These are phyloP conservation scores for Oligia strigilis DNA, from an alignment of 2,888 invertebrate species.

Conservation along the genomic window DNA sequence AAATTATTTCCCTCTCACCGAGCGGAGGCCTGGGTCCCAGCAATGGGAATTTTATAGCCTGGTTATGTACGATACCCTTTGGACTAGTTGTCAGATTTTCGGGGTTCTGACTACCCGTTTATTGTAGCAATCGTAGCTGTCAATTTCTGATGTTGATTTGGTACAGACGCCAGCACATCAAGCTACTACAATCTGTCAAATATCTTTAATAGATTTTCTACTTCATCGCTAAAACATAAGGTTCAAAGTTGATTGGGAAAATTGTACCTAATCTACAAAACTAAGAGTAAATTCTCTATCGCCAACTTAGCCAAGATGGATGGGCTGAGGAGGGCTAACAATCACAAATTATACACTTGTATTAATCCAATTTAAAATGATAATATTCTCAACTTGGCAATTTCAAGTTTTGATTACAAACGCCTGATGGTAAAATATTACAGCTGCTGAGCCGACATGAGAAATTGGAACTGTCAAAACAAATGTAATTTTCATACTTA, in stretches of 20 bases:
- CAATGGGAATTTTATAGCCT: too few relatives aligned
- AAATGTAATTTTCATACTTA: conserved; percentile 15
- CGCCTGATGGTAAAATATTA: conserved; percentile 12
- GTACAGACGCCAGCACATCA: neutral
- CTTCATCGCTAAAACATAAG: too few relatives aligned
- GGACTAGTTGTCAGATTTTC: neutral
- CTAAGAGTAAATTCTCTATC: neutral
- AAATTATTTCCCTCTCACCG: too few relatives aligned
- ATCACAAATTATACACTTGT: conserved; percentile 10
- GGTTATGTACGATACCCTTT: too few relatives aligned
- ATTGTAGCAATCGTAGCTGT: neutral
- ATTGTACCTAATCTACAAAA: neutral
- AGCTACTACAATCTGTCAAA: too few relatives aligned
- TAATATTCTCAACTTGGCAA: conserved; percentile 18
- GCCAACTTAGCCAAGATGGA: neutral
- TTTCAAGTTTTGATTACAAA: conserved; percentile 47
- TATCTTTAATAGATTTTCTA: too few relatives aligned
- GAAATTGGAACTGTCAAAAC: conserved; percentile 16
- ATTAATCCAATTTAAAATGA: conserved; percentile 24
- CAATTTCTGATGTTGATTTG: neutral
- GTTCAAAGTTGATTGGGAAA: too few relatives aligned
- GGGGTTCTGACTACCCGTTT: neutral
- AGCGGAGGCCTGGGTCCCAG: too few relatives aligned
- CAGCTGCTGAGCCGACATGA: neutral
- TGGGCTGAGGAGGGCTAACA: neutral